A percentile compares a stretch with the other conserved stretches of the same genome.
These are phyloP conservation scores for Micrasema minimum DNA, from an alignment of 1,140 invertebrate species.

Conservation along the genomic window DNA sequence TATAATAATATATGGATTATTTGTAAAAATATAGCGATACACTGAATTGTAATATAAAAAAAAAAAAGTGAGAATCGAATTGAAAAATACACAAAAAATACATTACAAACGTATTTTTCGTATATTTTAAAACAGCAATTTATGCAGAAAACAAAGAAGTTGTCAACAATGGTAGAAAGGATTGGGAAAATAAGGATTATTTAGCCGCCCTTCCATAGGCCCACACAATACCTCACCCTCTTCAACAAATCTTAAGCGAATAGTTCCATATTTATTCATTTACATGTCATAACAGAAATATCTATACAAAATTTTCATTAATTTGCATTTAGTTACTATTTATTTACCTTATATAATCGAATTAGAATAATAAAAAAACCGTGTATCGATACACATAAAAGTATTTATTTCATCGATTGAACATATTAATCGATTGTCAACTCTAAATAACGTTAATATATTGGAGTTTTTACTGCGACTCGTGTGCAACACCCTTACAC, in stretches of 20 bases:
- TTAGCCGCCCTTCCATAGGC: slow-evolving; percentile 5
- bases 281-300: slow-evolving; percentile 56
- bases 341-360: slow-evolving; percentile 52
- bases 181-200: no score
- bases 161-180: no score
- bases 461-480: slow-evolving; percentile 34
- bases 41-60: no score
- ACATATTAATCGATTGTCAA: slow-evolving; percentile 56
- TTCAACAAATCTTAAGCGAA: slow-evolving; percentile 56
- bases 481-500: not conserved
- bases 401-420: slow-evolving; percentile 52
- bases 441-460: slow-evolving; percentile 52
- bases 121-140: no score
- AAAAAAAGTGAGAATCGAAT: no score
- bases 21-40: no score
- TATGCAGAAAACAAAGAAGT: no score
- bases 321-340: slow-evolving; percentile 51
- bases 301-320: slow-evolving; percentile 57
- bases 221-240: slow-evolving; percentile 24
- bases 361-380: slow-evolving; percentile 54
- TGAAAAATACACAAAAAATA: no score
- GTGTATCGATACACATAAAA: slow-evolving; percentile 51
- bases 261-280: slow-evolving; percentile 57
- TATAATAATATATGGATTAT: no score
- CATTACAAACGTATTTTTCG: no score